A percentile compares a stretch with the other conserved stretches of the same genome.
Evolutionary conservation across 2,797 vertebrate species (phyloP).

Genomic region (Galago senegalensis): DNA sequence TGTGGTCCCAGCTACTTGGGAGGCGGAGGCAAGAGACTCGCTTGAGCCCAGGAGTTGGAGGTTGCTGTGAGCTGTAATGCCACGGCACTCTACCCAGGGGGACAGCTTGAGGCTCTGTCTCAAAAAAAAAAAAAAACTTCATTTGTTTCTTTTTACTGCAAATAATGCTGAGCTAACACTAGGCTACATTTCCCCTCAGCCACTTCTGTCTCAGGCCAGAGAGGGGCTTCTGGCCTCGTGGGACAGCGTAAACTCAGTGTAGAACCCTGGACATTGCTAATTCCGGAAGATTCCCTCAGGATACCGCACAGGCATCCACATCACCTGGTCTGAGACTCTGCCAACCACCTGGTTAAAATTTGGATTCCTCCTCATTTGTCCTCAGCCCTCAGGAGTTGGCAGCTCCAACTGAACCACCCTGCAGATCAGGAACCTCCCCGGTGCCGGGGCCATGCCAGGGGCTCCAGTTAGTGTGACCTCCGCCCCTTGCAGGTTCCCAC

Average conservation of each 20-base stretch:
- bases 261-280: fast-evolving
- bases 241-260: too few species aligned
- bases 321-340: fast-evolving
- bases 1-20: too few species aligned
- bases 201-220: fast-evolving
- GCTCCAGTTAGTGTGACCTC: not conserved
- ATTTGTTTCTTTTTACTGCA: not conserved
- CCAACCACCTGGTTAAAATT: fast-evolving
- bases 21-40: too few species aligned
- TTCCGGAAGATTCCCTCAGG: not conserved
- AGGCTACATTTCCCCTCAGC: too few species aligned
- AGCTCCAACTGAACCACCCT: not conserved
- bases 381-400: fast-evolving
- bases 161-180: fast-evolving
- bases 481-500: fast-evolving
- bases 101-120: too few species aligned
- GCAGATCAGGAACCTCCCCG: fast-evolving
- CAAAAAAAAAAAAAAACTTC: too few species aligned
- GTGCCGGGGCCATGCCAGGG: fast-evolving
- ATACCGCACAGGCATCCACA: fast-evolving
- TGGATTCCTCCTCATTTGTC: fast-evolving
- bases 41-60: too few species aligned
- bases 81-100: too few species aligned
- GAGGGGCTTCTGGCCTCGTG: not conserved
- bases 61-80: too few species aligned